Evolutionary conservation across 2,113 vertebrate genomes (phyloP), one percentile per base, ranked within the genome.

Genomic region (Gasterosteus aculeatus): DNA sequence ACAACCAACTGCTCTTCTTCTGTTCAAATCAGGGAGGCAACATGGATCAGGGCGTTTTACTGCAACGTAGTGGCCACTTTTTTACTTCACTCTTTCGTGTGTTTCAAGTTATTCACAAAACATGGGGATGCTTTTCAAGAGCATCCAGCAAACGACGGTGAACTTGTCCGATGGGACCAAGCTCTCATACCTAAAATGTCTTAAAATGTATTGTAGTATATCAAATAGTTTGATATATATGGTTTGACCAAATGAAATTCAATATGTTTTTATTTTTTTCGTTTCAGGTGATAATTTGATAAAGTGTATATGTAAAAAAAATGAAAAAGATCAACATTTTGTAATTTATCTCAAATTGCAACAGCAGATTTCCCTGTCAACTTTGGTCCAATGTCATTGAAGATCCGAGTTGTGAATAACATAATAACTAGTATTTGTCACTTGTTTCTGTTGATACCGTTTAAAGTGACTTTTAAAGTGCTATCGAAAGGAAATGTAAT

Each of bases 21-120:
- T 68, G 14, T 19, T 67, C 44, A 3, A 38, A 39, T 59, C 5
- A 2, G 11, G 9, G 7, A 44, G 41, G 29, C 29, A 10, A 2
- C 3, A 8, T 10, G 0, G 0, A 1, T 7, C 3, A 15, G 1
- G 2, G 2, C 2, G 0, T 5, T 0, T 26, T 8, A 19, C 72
- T 75, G 11, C 81, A 83, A 39, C 3, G 85, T 83, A 26, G 59
- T 16, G 88, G 80, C 3, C 10, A 41, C 0, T 5, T 0, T 1
- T 0, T 11, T 5, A 60, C n/a, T 38, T 16, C 57, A 70, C 54
- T 22, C 16, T 42, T 22, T 3, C 5, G 26, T 33, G 42, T 29
- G 1, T 42, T 15, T 39, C 33, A 33, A 60, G 7, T 22, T 56
- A 41, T n/a, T 35, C 3, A 60, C 12, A 16, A 38, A 26, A 54